phyloP scores from a whole-genome alignment of 2,888 invertebrate species.

The Heteromurus nitidus region DNA sequence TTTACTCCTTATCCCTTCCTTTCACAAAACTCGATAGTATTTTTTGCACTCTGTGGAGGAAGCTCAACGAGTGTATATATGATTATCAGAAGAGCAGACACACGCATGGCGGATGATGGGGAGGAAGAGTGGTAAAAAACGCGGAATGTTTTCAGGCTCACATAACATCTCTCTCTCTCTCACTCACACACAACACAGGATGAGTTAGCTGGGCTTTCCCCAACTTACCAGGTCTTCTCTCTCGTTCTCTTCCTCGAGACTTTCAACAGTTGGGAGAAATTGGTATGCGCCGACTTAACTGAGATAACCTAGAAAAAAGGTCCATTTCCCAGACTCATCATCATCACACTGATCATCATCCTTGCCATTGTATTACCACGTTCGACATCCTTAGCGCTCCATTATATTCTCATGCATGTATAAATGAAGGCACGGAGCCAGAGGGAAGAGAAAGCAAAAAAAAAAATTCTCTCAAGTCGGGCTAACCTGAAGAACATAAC shows the following conservation, averaged over 20 bases:
- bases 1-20: slow-evolving; percentile 27
- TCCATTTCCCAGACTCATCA: slow-evolving; percentile 38
- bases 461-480: not conserved
- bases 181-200: too few species aligned
- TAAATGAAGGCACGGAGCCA: too few species aligned
- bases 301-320: slow-evolving; percentile 35
- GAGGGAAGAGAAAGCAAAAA: not conserved
- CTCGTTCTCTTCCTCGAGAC: not conserved
- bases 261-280: slow-evolving; percentile 55
- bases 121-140: too few species aligned
- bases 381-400: not conserved
- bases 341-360: slow-evolving; percentile 31
- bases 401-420: too few species aligned
- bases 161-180: not conserved
- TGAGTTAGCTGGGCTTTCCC: too few species aligned
- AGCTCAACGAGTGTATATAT: slow-evolving; percentile 33
- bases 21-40: too few species aligned
- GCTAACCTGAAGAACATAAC: not conserved
- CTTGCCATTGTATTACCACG: slow-evolving; percentile 26
- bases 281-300: slow-evolving; percentile 34
- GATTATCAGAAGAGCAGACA: slow-evolving; percentile 47
- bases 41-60: slow-evolving; percentile 11
- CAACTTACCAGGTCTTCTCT: too few species aligned
- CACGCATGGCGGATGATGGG: slow-evolving; percentile 33
- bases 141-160: not conserved